These are phyloP conservation scores for Apomyelois bistriatella DNA, from an alignment of 2,888 invertebrate species.

Conservation along the genomic window DNA sequence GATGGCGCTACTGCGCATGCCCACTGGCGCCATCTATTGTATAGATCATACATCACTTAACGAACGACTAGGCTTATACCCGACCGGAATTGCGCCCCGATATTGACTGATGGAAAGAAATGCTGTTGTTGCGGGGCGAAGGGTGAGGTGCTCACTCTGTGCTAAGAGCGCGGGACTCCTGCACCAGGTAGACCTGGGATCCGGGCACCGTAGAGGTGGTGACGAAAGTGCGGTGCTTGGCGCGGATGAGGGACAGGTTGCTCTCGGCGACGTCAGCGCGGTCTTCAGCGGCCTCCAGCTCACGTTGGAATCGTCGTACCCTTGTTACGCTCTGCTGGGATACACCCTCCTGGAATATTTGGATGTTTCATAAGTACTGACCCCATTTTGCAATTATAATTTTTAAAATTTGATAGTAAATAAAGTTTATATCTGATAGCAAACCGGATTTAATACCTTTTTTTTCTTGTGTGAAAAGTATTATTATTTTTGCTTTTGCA, in stretches of 20 bases:
- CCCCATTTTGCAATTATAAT: too few species aligned
- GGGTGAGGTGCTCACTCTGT: constrained; percentile 54
- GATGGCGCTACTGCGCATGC: constrained; percentile 35
- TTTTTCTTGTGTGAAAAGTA: too few species aligned
- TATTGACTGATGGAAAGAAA: constrained; percentile 60
- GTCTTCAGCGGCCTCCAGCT: constrained; percentile 98
- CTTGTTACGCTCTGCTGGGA: constrained; percentile 96
- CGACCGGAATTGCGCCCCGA: constrained; percentile 75
- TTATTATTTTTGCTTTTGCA: too few species aligned
- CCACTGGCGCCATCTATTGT: constrained; percentile 45
- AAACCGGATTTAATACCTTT: too few species aligned
- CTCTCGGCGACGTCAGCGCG: constrained; percentile 97
- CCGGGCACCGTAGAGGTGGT: constrained; percentile 96
- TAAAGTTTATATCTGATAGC: too few species aligned
- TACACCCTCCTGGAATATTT: constrained; percentile 87
- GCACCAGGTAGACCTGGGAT: constrained; percentile 94
- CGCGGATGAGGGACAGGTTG: constrained; percentile 95
- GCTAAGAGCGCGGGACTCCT: constrained; percentile 87
- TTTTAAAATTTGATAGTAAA: too few species aligned
- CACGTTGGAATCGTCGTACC: constrained; percentile 98
- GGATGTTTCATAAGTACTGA: not conserved
- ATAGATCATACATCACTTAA: constrained; percentile 54
- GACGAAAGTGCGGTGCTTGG: constrained; percentile 98
- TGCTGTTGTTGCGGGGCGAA: constrained; percentile 62
- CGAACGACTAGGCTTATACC: constrained; percentile 77